Conservation (phyloP, 2,113 vertebrate species). For the Macrotis lagotis region DNA sequence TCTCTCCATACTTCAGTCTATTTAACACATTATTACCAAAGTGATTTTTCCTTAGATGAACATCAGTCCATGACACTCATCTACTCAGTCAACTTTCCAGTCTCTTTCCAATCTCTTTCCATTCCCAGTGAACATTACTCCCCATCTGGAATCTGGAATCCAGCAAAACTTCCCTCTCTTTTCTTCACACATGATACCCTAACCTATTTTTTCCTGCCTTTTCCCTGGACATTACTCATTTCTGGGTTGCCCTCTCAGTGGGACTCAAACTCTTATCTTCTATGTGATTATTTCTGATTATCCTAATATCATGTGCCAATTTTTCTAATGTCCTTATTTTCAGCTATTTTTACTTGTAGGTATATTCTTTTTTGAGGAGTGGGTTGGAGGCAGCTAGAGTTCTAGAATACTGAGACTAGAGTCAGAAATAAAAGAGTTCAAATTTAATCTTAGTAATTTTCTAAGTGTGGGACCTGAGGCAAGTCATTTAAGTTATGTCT, state of each 20-base stretch:
- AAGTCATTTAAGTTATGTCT: background rate
- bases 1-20: background rate
- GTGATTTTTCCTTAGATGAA: background rate
- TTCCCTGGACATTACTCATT: background rate
- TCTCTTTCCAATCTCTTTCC: background rate
- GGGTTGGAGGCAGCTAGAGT: background rate
- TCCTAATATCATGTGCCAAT: background rate
- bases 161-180: background rate
- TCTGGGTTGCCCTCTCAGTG: background rate
- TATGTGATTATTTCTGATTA: background rate
- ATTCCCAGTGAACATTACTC: background rate
- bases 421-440: background rate
- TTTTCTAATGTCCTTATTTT: background rate
- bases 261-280: background rate
- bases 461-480: background rate
- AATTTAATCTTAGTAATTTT: background rate
- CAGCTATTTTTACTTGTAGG: background rate
- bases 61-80: background rate
- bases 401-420: background rate
- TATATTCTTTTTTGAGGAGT: background rate
- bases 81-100: background rate
- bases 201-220: background rate
- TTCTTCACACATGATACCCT: background rate
- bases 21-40: background rate
- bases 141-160: background rate